Base-by-base conservation (phyloP, 1,140 invertebrate genomes). In the Halictus rubicundus region DNA sequence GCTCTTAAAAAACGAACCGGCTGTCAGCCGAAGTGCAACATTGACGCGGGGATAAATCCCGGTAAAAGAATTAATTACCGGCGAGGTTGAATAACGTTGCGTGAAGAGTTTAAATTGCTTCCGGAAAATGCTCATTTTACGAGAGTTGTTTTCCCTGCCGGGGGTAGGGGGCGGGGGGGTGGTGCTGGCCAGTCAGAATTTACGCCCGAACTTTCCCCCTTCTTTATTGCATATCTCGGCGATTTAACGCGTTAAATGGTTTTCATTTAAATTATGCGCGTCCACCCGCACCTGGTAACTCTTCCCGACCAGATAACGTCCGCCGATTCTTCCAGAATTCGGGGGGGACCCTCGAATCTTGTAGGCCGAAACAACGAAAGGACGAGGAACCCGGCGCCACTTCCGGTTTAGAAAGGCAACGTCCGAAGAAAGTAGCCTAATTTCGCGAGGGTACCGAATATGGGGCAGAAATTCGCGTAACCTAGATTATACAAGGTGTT, bases 191-290 rank as follows among this genome's bases (percentile, higher is more conserved):
- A 0, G 49, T 14, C 16, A n/a, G 27, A 27, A 78, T 78, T 78
- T 73, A 78, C 49, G 77, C 23, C 27, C 12, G 0, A 78, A 78
- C 23, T 78, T 73, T 57, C 3, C 23, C 23, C 12, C n/a, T 32
- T 61, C 59, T 25, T 78, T 78, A 57, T 65, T 72, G 61, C 77
- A 46, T 61, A 78, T 64, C 69, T 78, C 1, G 21, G 16, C 66
- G 70, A 64, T 78, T 72, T 59, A 78, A 78, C 61, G 69, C 25
- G 49, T 9, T 73, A 37, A 72, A 65, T 64, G 61, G 37, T 65
- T 73, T 73, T 73, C 39, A 78, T 65, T 72, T 73, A 73, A 78
- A 73, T 73, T 73, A 78, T 57, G 23, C 32, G 6, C 32, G 37
- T 25, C 27, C 46, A 60, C 25, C 46, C 10, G 5, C 10, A 19